Base-by-base conservation (phyloP, 2,888 invertebrate genomes). In the Sesia apiformis region DNA sequence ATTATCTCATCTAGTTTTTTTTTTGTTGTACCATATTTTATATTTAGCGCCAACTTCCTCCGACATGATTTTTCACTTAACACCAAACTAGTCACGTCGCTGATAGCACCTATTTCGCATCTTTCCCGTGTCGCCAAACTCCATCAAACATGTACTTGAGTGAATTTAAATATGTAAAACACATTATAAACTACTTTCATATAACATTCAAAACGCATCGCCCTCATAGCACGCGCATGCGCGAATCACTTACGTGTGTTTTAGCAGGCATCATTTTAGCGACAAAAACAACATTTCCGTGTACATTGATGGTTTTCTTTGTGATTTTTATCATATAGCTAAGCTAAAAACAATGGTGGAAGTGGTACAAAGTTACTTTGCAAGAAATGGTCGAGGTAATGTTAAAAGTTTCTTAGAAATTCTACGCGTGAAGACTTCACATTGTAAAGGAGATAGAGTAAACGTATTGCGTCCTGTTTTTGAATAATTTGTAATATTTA, bases 171-270 rank as follows among this genome's bases (percentile, higher is more conserved):
- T 46, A 46, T 46, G 46, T 46, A 46, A 46, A 46, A 46, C 46
- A 46, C 7, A 46, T 46, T 8, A 46, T 46, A 46, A 46, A 46
- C 7, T 46, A 46, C 46, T 46, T 46, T 46, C 46, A 53, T 53
- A 53, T 53, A 38, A 39, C 41, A 53, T 53, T 41, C 52, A 53
- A 23, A 43, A 53, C 41, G 43, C 42, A 39, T 53, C 52, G 43
- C 52, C 39, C 43, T 38, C 38, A 4, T 38, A 38, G 52, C 52
- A 53, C 52, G 52, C 52, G 52, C 39, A 39, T 53, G 52, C 52
- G 52, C 43, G 52, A 43, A 6, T 38, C 4, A 23, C 42, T 38
- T 7, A 8, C 40, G 52, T 7, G n/a, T 40, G 8, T 23, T 40
- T 41, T 7, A 52, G 43, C 5, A 40, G 8, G 49, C 46, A 23